Percentiles rank a stretch among this genome's conserved stretches.
Conservation (phyloP, 2,797 vertebrate species). For the Halcyon chelicuti region DNA sequence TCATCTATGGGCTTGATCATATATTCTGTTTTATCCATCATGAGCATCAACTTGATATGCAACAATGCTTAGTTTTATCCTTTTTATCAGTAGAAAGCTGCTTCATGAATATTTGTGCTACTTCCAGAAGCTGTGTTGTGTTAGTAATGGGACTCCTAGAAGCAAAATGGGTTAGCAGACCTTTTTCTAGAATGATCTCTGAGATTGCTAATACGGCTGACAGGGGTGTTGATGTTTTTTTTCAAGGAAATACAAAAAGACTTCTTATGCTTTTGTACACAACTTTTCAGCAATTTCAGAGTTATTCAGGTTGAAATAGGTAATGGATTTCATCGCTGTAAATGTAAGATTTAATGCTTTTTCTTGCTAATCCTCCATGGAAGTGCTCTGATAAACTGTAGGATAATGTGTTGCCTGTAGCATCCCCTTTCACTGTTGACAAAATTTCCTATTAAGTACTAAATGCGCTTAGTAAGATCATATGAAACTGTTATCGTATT, state of each 20-base stretch:
- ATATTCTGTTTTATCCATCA: slow-evolving; percentile 34
- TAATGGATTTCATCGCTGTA: slow-evolving; percentile 2
- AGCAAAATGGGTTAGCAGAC: slow-evolving; percentile 9
- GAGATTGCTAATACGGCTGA: not conserved
- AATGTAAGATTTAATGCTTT: slow-evolving; percentile 1
- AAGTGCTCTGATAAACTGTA: slow-evolving; percentile 41
- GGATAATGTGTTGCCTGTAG: slow-evolving; percentile 13
- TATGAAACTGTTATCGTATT: slow-evolving; percentile 9
- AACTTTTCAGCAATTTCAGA: not conserved
- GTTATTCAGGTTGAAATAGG: slow-evolving; percentile 13
- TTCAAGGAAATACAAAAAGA: not conserved
- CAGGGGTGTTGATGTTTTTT: not conserved
- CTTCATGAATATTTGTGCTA: slow-evolving; percentile 40
- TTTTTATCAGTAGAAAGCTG: slow-evolving; percentile 10
- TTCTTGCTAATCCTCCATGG: slow-evolving; percentile 37
- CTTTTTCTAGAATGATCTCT: slow-evolving; percentile 14
- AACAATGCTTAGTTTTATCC: not conserved
- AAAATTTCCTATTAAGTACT: slow-evolving; percentile 32
- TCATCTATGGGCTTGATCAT: not conserved
- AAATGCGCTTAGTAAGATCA: not conserved
- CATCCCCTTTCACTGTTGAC: slow-evolving; percentile 35
- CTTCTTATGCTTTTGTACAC: not conserved
- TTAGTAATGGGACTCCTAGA: not conserved
- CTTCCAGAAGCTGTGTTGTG: not conserved
- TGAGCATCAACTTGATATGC: not conserved